Percentiles rank a stretch among this genome's conserved stretches.
These are phyloP conservation scores for Megaptera novaeangliae DNA, from an alignment of 2,113 vertebrate species.

Conservation along the genomic window DNA sequence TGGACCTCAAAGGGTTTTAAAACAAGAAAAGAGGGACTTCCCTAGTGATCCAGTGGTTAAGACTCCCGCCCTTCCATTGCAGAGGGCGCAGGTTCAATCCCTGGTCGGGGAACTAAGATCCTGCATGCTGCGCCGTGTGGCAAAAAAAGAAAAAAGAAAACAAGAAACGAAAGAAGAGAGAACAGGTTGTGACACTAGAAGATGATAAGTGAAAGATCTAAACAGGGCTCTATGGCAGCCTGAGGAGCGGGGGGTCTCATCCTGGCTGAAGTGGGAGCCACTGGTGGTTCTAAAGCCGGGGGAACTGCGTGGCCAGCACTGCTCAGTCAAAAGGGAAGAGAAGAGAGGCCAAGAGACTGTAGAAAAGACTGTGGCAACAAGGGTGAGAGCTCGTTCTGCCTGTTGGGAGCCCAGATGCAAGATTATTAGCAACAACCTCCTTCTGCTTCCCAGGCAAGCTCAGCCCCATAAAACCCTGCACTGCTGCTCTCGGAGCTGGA, in stretches of 20 bases:
- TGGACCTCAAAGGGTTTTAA: background rate
- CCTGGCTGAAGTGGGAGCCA: background rate
- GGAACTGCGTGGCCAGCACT: rapidly evolving
- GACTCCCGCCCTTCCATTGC: background rate
- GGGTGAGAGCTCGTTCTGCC: background rate
- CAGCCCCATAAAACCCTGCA: background rate
- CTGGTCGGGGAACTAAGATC: background rate
- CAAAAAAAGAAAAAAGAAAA: background rate
- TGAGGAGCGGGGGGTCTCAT: background rate
- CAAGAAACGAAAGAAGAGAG: background rate
- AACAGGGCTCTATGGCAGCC: background rate
- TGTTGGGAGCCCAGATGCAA: rapidly evolving
- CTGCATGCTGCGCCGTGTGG: background rate
- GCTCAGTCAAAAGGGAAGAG: background rate
- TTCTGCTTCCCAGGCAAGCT: background rate
- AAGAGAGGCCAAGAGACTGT: background rate
- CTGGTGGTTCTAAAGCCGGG: rapidly evolving
- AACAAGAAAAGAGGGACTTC: background rate
- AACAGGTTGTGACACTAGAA: rapidly evolving
- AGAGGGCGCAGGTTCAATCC: background rate
- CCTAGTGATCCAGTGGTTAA: background rate
- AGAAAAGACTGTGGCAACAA: background rate
- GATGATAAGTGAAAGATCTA: rapidly evolving
- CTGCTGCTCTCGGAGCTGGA: rapidly evolving
- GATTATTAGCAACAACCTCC: rapidly evolving